Percentiles rank a stretch among this genome's conserved stretches.
These are phyloP conservation scores for Phainopepla nitens DNA, from an alignment of 2,113 vertebrate species.

Conservation along the genomic window DNA sequence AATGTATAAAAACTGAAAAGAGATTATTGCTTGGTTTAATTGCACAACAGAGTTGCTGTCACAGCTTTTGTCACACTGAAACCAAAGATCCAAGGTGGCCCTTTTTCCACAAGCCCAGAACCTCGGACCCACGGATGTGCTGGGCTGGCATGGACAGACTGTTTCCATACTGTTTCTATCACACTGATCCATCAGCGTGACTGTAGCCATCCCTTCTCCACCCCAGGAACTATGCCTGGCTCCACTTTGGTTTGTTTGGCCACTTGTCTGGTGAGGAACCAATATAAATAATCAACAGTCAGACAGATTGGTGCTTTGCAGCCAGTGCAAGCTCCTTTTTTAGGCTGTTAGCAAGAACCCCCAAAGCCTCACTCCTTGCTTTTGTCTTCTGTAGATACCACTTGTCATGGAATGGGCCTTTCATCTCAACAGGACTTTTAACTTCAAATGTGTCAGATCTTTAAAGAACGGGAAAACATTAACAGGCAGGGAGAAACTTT, in stretches of 20 bases:
- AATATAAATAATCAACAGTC: neutral
- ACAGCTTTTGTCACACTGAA: neutral
- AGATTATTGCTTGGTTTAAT: neutral
- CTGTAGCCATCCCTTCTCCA: neutral
- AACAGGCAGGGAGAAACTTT: conserved; percentile 9
- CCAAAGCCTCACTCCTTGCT: neutral
- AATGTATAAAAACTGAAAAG: neutral
- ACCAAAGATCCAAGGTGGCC: neutral
- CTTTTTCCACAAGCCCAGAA: neutral
- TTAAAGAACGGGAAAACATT: conserved; percentile 19
- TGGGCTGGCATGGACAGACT: neutral
- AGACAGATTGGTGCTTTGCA: neutral
- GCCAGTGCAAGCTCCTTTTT: neutral
- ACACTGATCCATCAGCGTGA: rapidly evolving
- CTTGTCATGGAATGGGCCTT: neutral
- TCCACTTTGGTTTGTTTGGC: neutral
- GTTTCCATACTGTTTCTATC: rapidly evolving
- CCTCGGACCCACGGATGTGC: rapidly evolving
- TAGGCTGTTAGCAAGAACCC: neutral
- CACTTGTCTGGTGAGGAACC: neutral
- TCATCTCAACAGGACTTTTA: conserved; percentile 42
- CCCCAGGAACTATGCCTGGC: neutral
- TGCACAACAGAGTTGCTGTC: neutral
- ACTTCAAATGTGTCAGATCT: conserved; percentile 36
- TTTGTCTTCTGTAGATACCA: neutral